Evolutionary conservation across 2,797 vertebrate species (phyloP).

Genomic region (Typhlichthys eigenmanni): DNA sequence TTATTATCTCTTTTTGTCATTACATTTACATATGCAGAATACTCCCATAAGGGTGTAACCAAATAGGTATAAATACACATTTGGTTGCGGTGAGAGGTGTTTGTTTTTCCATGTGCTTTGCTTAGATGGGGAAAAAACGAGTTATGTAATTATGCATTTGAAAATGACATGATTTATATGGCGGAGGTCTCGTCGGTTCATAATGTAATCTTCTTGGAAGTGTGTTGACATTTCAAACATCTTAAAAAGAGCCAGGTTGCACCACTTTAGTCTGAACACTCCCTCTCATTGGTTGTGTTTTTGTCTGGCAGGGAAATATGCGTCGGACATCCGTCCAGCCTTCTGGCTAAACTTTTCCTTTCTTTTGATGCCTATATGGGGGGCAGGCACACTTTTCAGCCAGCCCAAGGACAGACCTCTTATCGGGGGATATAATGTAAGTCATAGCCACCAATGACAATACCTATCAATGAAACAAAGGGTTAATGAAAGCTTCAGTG

Average conservation of each 20-base stretch:
- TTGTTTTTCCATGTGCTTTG: neutral
- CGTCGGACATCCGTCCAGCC: constrained; percentile 82
- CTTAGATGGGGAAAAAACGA: neutral
- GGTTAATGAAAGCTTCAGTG: neutral
- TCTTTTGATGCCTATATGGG: constrained; percentile 81
- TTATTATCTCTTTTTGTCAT: constrained; percentile 30
- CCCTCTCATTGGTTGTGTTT: neutral
- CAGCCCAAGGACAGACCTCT: constrained; percentile 66
- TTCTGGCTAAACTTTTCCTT: constrained; percentile 88
- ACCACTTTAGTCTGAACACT: constrained; percentile 4
- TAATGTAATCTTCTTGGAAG: constrained; percentile 4
- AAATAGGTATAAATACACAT: neutral
- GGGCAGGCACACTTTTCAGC: constrained; percentile 78
- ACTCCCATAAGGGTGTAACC: constrained; percentile 9
- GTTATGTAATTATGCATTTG: neutral
- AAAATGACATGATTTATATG: neutral
- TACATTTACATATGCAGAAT: constrained; percentile 13
- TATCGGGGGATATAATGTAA: constrained; percentile 78
- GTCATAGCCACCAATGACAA: constrained; percentile 21
- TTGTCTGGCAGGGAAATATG: constrained; percentile 84
- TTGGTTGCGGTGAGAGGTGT: neutral
- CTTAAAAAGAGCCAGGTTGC: constrained; percentile 6
- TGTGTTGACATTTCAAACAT: constrained; percentile 6
- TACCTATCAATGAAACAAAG: constrained; percentile 1
- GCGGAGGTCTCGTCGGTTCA: neutral